Evolutionary conservation across 2,888 invertebrate genomes (phyloP).

Genomic region (Sphinx pinastri): DNA sequence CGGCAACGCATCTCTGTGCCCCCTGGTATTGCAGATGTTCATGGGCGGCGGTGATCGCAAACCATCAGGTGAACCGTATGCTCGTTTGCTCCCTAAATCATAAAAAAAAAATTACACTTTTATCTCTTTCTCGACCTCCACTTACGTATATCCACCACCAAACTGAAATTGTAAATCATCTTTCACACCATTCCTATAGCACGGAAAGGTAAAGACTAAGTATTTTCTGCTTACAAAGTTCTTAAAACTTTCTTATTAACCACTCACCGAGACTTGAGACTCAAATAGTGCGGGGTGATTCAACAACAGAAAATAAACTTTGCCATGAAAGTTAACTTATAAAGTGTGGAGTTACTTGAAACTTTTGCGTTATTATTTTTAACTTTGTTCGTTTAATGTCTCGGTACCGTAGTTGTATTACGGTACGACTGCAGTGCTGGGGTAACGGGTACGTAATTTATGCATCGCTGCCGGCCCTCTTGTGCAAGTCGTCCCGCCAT

Average conservation of each 20-base stretch:
- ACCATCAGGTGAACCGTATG: too few species aligned
- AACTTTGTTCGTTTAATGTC: neutral
- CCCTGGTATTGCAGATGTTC: too few species aligned
- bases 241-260: slow-evolving; percentile 44
- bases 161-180: too few species aligned
- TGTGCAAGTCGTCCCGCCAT: too few species aligned
- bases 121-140: neutral
- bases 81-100: too few species aligned
- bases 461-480: too few species aligned
- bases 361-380: slow-evolving; percentile 13
- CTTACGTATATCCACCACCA: neutral
- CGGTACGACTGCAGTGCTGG: too few species aligned
- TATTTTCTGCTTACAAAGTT: slow-evolving; percentile 41
- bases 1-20: too few species aligned
- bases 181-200: too few species aligned
- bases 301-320: slow-evolving; percentile 23
- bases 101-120: too few species aligned
- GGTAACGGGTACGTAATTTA: too few species aligned
- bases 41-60: too few species aligned
- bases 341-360: slow-evolving; percentile 4
- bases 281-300: slow-evolving; percentile 19
- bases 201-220: neutral
- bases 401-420: neutral
- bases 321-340: slow-evolving; percentile 5
- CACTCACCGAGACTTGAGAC: slow-evolving; percentile 34